A percentile compares a stretch with the other conserved stretches of the same genome.
phyloP scores from a whole-genome alignment of 2,797 vertebrate genomes.

The Premnoplex brunnescens region DNA sequence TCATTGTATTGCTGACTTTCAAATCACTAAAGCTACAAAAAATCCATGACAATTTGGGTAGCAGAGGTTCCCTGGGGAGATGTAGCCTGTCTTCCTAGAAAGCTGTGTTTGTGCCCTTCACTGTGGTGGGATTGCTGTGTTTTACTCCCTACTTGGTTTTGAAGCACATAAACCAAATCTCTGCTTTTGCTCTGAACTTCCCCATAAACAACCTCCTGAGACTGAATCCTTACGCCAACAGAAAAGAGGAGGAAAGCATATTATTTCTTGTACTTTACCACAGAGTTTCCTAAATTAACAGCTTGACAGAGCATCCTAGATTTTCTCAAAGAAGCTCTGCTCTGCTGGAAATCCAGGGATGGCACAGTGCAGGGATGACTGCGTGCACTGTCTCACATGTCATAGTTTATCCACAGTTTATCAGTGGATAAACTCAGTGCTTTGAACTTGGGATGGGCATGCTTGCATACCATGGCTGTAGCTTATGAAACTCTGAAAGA shows the following conservation, averaged over 20 bases:
- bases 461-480: background rate
- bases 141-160: background rate
- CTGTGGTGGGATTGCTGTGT: background rate
- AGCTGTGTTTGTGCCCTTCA: background rate
- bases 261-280: background rate
- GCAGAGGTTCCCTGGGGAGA: background rate
- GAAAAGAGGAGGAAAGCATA: background rate
- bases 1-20: background rate
- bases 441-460: background rate
- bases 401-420: background rate
- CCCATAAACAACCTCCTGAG: background rate
- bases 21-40: background rate
- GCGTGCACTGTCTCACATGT: rapidly evolving
- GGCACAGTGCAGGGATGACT: background rate
- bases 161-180: background rate
- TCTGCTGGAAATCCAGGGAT: background rate
- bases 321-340: background rate
- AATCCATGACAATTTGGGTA: background rate
- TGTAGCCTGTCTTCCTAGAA: background rate
- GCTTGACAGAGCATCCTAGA: background rate
- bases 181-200: background rate
- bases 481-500: background rate
- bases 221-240: background rate
- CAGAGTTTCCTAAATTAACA: background rate
- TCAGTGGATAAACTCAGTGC: background rate